Conservation (phyloP, 1,140 invertebrate species). For the Danaus melanippus region DNA sequence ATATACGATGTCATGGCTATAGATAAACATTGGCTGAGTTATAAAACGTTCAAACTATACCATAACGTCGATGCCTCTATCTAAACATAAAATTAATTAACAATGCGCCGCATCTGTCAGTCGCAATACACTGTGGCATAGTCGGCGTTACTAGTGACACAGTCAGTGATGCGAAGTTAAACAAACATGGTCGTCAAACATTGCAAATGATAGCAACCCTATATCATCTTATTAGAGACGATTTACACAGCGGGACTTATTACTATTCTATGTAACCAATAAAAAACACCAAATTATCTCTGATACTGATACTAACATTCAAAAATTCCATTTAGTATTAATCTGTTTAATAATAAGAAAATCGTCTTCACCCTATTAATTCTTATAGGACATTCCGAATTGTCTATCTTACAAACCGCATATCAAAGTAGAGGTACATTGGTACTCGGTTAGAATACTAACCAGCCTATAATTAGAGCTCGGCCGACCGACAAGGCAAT, state of each 20-base stretch:
- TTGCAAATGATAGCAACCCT: slow-evolving; percentile 41
- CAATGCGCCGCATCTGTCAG: slow-evolving; percentile 35
- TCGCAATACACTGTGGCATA: slow-evolving; percentile 3
- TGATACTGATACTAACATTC: too few relatives aligned
- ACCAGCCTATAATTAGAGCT: slow-evolving; percentile 48
- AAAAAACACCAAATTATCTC: too few relatives aligned
- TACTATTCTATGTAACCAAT: too few relatives aligned
- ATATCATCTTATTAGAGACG: slow-evolving; percentile 5
- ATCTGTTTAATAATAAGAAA: too few relatives aligned
- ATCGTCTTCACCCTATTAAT: too few relatives aligned
- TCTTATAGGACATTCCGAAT: too few relatives aligned
- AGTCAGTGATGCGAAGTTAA: slow-evolving; percentile 22
- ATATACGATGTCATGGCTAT: too few relatives aligned
- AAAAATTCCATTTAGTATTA: too few relatives aligned
- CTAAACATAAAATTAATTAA: slow-evolving; percentile 35
- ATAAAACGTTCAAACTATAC: too few relatives aligned
- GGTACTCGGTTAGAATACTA: slow-evolving; percentile 44
- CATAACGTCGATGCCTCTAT: slow-evolving; percentile 16
- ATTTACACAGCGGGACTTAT: too few relatives aligned
- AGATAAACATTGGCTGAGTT: too few relatives aligned
- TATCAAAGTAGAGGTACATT: slow-evolving; percentile 21
- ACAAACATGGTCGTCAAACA: slow-evolving; percentile 45
- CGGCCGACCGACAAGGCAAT: slow-evolving; percentile 47
- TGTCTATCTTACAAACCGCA: too few relatives aligned
- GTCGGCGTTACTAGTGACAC: slow-evolving; percentile 24